Evolutionary conservation across 1,140 invertebrate species (phyloP), one percentile per base, ranked within the genome.

Genomic region (Pseudomyrmex gracilis): DNA sequence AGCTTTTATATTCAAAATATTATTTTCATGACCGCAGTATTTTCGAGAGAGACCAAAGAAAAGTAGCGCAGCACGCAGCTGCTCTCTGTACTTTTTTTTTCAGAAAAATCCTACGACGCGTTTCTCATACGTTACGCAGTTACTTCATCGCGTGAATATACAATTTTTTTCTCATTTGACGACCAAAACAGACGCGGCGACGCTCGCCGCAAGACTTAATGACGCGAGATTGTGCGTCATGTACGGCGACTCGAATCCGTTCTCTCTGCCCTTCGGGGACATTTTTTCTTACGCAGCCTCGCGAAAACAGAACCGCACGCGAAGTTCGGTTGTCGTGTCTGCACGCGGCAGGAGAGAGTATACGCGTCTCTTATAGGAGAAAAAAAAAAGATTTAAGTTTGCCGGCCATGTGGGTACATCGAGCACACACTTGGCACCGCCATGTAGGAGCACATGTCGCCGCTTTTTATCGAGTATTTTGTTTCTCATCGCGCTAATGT

Each of bases 371-470:
- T 49, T 77, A 49, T 61, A 53, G 73, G 58, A 76, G 73, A 74
- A 45, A 71, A 45, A 45, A 70, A 43, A 82, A 88, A 86, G 49
- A 67, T 82, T 47, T 43, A 47, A 76, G 87, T 73, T 84, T 66
- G 73, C 87, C 24, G 85, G 89, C 90, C 90, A 92, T 92, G 87
- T 91, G 90, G 83, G 80, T 85, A 82, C 67, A 85, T 68, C 77
- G 71, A 76, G 74, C 74, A 63, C 84, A 83, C 84, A 84, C 87
- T 89, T 88, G 87, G 87, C 60, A 73, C 24, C 74, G 49, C 63
- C 73, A 85, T 87, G 86, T 80, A 68, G 66, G 73, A 86, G 84
- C 88, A 89, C 61, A 88, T 89, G 87, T 86, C 80, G 80, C 22
- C 34, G 15, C 55, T 90, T 91, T 88, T 91, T 91, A 61, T 67